Evolutionary conservation across 2,888 invertebrate species (phyloP).

Genomic region (Fabriciana adippe): DNA sequence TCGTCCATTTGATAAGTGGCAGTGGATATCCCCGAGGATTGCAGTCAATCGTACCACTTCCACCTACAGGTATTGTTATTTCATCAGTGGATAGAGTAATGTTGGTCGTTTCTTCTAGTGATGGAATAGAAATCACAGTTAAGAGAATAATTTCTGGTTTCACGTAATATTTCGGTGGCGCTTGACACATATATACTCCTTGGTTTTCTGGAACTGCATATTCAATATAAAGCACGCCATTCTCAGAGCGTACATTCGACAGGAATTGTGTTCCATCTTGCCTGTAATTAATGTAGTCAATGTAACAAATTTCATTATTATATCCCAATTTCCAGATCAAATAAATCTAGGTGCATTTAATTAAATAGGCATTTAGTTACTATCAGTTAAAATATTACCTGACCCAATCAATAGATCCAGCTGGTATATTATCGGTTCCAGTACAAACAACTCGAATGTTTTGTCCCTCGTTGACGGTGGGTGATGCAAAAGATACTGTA

Average conservation of each 20-base stretch:
- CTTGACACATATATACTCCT: constrained; percentile 93
- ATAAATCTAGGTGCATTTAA: neutral
- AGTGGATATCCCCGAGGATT: constrained; percentile 87
- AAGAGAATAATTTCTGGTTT: constrained; percentile 56
- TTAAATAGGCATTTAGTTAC: no score
- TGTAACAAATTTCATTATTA: neutral
- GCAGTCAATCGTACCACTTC: constrained; percentile 86
- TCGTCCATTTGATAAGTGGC: constrained; percentile 92
- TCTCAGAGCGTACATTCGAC: constrained; percentile 80
- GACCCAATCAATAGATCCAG: constrained; percentile 80
- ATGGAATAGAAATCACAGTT: constrained; percentile 55
- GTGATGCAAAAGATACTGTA: constrained; percentile 82
- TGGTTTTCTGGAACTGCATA: constrained; percentile 87
- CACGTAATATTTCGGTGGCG: constrained; percentile 56
- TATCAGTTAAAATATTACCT: constrained; percentile 56
- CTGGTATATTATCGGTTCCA: constrained; percentile 84
- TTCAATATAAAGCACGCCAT: constrained; percentile 88
- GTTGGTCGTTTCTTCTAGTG: constrained; percentile 55
- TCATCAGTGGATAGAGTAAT: constrained; percentile 56
- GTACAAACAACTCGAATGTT: constrained; percentile 72
- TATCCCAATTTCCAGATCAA: neutral
- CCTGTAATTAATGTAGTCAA: constrained; percentile 53
- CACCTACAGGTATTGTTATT: constrained; percentile 75
- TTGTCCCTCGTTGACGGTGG: constrained; percentile 74
- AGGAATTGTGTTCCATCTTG: constrained; percentile 79